Evolutionary conservation across 2,113 vertebrate species (phyloP).

Genomic region (Cranoglanis bouderius): DNA sequence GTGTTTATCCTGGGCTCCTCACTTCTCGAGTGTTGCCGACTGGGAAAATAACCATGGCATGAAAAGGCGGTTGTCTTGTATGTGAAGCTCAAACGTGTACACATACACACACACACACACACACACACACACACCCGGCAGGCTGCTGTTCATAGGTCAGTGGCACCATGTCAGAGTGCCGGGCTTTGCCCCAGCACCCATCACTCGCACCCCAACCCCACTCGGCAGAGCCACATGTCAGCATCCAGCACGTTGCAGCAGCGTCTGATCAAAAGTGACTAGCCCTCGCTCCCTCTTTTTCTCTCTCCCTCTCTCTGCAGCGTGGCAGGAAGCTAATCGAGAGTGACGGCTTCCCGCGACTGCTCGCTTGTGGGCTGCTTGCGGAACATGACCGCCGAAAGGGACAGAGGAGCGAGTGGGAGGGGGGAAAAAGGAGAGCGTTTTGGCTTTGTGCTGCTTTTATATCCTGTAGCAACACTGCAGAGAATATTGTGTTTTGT

Average conservation of each 20-base stretch:
- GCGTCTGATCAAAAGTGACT: slow-evolving; percentile 29
- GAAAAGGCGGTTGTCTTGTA: not conserved
- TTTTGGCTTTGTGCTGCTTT: not conserved
- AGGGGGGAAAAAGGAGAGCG: not conserved
- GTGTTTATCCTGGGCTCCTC: not conserved
- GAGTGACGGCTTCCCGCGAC: slow-evolving; percentile 95
- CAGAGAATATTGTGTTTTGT: not conserved
- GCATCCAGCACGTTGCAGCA: slow-evolving; percentile 14
- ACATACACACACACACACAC: slow-evolving; percentile 32
- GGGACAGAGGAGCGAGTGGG: slow-evolving; percentile 44
- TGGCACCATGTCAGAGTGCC: slow-evolving; percentile 35
- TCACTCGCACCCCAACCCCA: not conserved
- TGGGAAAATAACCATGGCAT: slow-evolving; percentile 16
- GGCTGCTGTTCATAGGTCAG: slow-evolving; percentile 55
- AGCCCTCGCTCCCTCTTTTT: slow-evolving; percentile 62
- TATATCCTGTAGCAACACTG: not conserved
- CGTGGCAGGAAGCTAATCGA: slow-evolving; percentile 97
- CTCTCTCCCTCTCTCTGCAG: slow-evolving; percentile 61
- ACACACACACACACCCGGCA: slow-evolving; percentile 30
- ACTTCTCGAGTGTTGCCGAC: not conserved
- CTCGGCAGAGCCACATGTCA: slow-evolving; percentile 33
- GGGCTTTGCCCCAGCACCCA: slow-evolving; percentile 22
- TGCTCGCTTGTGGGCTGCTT: slow-evolving; percentile 95
- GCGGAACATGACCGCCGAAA: slow-evolving; percentile 61
- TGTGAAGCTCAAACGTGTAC: slow-evolving; percentile 45